Base-by-base conservation (phyloP, 2,113 vertebrate species). In the Paedocypris sp. region DNA sequence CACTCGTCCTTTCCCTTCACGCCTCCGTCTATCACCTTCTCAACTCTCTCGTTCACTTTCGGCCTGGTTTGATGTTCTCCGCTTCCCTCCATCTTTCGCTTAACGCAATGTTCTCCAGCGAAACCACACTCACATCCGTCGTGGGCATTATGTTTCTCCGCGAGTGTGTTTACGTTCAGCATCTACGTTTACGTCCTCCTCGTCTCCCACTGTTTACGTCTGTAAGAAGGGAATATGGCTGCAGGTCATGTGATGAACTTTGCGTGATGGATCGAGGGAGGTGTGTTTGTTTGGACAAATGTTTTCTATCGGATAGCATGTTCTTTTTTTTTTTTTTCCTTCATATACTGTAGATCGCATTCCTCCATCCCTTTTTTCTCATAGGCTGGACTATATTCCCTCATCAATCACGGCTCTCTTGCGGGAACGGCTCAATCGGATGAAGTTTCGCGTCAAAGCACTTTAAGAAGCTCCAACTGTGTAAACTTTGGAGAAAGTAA, bases 101-200 rank as follows among this genome's bases (percentile, higher is more conserved):
- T 4, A n/a, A n/a, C n/a, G n/a, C n/a, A n/a, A n/a, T n/a, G n/a
- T n/a, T n/a, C n/a, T n/a, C n/a, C n/a, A n/a, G n/a, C n/a, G n/a
- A n/a, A n/a, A n/a, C n/a, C n/a, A n/a, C 13, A 56, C 25, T 43
- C 31, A 58, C 38, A 57, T 15, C 39, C 42, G 10, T 29, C 39
- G 43, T 32, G 10, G 42, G 53, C 39, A 32, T 32, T 42, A 18
- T 54, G 12, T 3, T 2, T 5, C 28, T 12, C 15, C 22, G n/a
- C 52, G 52, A 56, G 39, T 56, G 28, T 42, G 36, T 56, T 42
- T 56, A 56, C 25, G 19, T 56, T 58, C 32, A 25, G n/a, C 38
- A 22, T 29, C 16, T 8, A 9, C 11, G 32, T 58, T 43, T 58
- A 20, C 18, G 11, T 16, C 12, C 53, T 32, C 51, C 33, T 58